Conservation (phyloP, 2,113 vertebrate genomes). For the Gasterosteus nipponicus region DNA sequence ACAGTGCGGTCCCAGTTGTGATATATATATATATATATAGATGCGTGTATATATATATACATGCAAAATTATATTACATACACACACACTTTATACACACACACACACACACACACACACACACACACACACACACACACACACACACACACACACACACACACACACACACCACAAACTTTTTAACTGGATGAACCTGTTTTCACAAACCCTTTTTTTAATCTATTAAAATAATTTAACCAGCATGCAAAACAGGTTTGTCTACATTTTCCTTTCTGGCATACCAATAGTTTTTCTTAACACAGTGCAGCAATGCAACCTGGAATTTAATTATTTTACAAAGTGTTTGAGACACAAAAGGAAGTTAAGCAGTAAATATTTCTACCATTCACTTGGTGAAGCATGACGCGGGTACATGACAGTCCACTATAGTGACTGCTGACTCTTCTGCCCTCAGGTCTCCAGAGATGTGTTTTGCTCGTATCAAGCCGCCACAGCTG, state of each 20-base stretch:
- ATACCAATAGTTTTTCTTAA: background rate
- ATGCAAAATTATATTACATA: no score
- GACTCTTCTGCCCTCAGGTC: background rate
- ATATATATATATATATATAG: no score
- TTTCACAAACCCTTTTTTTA: background rate
- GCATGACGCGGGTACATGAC: constrained; percentile 5
- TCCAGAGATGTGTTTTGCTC: constrained; percentile 16
- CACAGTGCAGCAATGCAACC: background rate
- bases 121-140: no score
- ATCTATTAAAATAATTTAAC: no score
- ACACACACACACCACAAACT: background rate
- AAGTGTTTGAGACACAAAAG: background rate
- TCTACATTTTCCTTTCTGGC: no score
- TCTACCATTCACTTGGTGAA: background rate
- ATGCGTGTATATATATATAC: no score
- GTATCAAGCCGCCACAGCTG: background rate
- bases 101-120: no score
- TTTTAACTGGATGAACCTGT: constrained; percentile 3
- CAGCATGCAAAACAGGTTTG: no score
- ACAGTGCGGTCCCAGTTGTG: no score
- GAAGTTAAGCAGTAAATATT: background rate
- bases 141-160: no score
- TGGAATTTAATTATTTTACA: background rate
- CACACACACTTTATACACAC: no score
- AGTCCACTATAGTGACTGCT: constrained; percentile 6